These are phyloP conservation scores for Yasuhikotakia modesta DNA, from an alignment of 2,797 vertebrate genomes.

Conservation along the genomic window DNA sequence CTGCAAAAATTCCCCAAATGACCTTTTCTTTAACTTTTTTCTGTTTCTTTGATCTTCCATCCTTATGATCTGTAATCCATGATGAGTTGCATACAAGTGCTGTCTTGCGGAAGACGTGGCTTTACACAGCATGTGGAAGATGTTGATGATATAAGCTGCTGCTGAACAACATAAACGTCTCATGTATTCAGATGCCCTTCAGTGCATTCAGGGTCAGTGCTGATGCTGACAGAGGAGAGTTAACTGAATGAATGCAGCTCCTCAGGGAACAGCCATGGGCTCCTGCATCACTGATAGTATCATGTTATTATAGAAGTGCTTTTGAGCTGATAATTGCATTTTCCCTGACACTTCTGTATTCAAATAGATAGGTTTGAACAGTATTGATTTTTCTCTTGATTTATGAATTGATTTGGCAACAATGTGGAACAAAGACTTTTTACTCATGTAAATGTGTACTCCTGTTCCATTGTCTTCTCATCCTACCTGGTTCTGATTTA, in stretches of 20 bases:
- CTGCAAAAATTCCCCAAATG: background rate
- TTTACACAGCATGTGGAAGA: background rate
- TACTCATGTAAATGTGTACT: background rate
- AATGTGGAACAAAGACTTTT: background rate
- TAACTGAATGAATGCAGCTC: slow-evolving; percentile 35
- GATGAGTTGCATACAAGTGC: slow-evolving; percentile 21
- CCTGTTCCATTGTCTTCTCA: background rate
- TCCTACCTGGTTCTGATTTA: background rate
- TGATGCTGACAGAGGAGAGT: slow-evolving; percentile 46
- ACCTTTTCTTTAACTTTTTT: background rate
- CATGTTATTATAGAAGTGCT: slow-evolving; percentile 45
- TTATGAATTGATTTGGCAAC: slow-evolving; percentile 19
- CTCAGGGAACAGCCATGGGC: background rate
- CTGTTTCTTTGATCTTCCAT: slow-evolving; percentile 20
- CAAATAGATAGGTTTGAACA: slow-evolving; percentile 19
- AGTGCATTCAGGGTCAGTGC: slow-evolving; percentile 42
- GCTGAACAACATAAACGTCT: slow-evolving; percentile 26
- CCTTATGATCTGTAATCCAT: slow-evolving; percentile 5
- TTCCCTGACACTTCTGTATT: slow-evolving; percentile 7
- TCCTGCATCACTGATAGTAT: slow-evolving; percentile 42
- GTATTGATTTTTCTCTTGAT: slow-evolving; percentile 15
- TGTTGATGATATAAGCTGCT: background rate
- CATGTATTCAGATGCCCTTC: slow-evolving; percentile 27
- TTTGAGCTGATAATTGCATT: slow-evolving; percentile 30
- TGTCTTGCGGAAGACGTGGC: slow-evolving; percentile 23